Percentiles rank a stretch among this genome's conserved stretches.
These are phyloP conservation scores for Cololabis saira DNA, from an alignment of 2,113 vertebrate species.

Conservation along the genomic window DNA sequence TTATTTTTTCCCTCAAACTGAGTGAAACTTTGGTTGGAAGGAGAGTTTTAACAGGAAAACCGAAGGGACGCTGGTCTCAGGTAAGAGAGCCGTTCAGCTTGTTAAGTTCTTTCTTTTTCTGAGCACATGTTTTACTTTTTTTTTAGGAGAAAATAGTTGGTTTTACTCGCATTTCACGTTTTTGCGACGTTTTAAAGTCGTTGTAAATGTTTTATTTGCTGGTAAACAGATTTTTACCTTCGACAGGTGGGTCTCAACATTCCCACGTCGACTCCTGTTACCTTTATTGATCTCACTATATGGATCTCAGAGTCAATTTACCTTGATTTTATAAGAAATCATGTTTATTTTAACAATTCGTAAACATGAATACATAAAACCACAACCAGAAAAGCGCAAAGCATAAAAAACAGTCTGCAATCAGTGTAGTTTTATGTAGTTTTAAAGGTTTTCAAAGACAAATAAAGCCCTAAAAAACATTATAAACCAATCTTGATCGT, in stretches of 20 bases:
- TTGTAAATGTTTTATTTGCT: not conserved
- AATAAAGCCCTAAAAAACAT: too few species aligned
- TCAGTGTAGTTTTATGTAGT: too few species aligned
- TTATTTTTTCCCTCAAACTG: not conserved
- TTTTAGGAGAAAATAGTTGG: not conserved
- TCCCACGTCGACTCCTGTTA: too few species aligned
- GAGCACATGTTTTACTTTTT: rapidly evolving
- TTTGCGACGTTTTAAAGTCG: not conserved
- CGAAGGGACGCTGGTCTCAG: conserved; percentile 39
- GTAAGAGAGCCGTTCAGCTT: conserved; percentile 35
- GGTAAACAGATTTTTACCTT: not conserved
- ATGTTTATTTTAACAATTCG: too few species aligned
- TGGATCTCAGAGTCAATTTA: too few species aligned
- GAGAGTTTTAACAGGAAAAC: conserved; percentile 24
- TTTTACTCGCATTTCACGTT: not conserved
- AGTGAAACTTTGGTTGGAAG: conserved; percentile 1
- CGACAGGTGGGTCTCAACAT: conserved; percentile 38
- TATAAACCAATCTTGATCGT: too few species aligned
- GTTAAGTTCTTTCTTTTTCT: not conserved
- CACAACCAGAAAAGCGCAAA: too few species aligned
- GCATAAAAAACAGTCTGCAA: too few species aligned
- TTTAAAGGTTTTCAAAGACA: too few species aligned
- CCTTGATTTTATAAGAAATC: too few species aligned
- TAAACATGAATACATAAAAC: too few species aligned
- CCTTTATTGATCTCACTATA: too few species aligned